These are phyloP conservation scores for Akabosia matsudoensis DNA, from an alignment of 1,140 invertebrate genomes.

Conservation along the genomic window DNA sequence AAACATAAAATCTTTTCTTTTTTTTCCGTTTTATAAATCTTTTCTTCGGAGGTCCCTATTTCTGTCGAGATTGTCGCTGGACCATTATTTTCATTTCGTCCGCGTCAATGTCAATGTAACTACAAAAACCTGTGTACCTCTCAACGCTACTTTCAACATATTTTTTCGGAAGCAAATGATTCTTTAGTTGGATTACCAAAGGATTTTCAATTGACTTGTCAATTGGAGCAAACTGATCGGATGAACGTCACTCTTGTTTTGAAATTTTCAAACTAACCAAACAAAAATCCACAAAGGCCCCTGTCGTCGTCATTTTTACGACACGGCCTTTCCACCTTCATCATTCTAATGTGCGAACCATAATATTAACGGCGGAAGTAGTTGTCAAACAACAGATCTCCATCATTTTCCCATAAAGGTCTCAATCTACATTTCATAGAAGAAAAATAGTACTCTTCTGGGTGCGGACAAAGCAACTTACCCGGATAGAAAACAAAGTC, in stretches of 20 bases:
- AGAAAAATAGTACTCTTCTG: neutral
- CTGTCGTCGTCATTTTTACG: neutral
- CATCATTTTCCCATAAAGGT: slow-evolving; percentile 6
- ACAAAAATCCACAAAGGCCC: neutral
- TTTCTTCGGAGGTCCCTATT: neutral
- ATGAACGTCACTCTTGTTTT: neutral
- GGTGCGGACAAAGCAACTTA: neutral
- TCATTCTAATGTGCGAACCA: slow-evolving; percentile 4
- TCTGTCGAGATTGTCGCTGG: too few species aligned
- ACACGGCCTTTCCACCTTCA: neutral
- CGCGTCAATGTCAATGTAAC: neutral
- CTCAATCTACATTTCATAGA: slow-evolving; percentile 9
- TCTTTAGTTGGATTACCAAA: too few species aligned
- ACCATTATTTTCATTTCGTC: too few species aligned
- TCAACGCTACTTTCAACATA: neutral
- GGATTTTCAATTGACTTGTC: neutral
- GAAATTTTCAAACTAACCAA: neutral
- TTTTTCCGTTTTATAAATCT: neutral
- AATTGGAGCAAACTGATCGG: neutral
- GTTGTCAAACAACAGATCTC: slow-evolving; percentile 14
- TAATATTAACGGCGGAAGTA: neutral
- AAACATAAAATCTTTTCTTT: too few species aligned
- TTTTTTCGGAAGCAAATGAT: too few species aligned
- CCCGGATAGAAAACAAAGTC: neutral
- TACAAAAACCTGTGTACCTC: neutral